Conservation (phyloP, 2,888 invertebrate species). For the Tenthredo livida region DNA sequence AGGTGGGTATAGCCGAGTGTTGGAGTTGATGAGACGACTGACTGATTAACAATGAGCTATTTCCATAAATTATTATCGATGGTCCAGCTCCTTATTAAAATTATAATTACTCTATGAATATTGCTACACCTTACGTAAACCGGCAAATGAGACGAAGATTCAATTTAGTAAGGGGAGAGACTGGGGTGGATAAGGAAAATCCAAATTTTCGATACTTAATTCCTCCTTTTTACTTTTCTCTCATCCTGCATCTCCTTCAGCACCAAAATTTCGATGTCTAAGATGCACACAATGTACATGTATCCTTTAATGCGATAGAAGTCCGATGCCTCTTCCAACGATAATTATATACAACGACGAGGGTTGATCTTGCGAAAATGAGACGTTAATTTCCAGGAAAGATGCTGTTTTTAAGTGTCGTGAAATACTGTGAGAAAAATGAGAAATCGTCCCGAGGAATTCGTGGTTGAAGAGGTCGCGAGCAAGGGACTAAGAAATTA, state of each 20-base stretch:
- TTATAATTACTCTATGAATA: constrained; percentile 8
- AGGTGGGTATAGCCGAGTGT: neutral
- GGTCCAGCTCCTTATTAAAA: neutral
- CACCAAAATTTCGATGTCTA: neutral
- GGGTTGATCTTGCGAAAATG: neutral
- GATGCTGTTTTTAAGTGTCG: neutral
- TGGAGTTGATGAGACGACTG: neutral
- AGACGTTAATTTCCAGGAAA: neutral
- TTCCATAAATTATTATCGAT: neutral
- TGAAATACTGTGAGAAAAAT: constrained; percentile 13
- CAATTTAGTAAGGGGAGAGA: neutral
- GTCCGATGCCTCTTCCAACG: neutral
- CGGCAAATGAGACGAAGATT: neutral
- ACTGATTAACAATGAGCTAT: constrained; percentile 10
- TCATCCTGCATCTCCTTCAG: too few relatives aligned
- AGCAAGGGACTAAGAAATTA: constrained; percentile 42
- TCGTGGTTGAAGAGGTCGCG: constrained; percentile 12
- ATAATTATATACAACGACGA: neutral
- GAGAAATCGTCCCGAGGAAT: neutral
- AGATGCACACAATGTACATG: neutral
- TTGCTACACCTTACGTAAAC: neutral
- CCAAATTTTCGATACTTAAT: neutral
- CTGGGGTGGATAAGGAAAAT: neutral
- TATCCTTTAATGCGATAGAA: neutral
- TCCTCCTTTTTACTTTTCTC: neutral